These are phyloP conservation scores for Mystacornis crossleyi DNA, from an alignment of 2,113 vertebrate genomes.

Conservation along the genomic window DNA sequence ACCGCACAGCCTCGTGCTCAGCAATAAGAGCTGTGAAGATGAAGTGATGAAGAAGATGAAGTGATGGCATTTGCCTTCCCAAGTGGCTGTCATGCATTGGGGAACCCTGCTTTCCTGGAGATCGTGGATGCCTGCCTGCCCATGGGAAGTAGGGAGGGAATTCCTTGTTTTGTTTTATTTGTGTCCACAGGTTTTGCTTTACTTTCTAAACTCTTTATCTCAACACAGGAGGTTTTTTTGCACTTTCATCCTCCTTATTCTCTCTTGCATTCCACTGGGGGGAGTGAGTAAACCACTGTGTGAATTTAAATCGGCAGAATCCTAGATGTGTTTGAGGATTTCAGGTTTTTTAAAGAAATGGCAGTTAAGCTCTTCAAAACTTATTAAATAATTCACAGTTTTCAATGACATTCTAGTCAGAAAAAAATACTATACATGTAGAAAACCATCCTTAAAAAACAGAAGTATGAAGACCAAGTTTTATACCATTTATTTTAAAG, in stretches of 20 bases:
- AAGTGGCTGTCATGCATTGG: accelerated
- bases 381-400: slow-evolving; percentile 38
- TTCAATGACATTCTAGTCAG: not conserved
- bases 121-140: not conserved
- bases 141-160: not conserved
- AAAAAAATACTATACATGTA: not conserved
- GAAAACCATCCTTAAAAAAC: not conserved
- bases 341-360: not conserved
- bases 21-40: not conserved
- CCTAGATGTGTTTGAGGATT: not conserved
- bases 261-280: not conserved
- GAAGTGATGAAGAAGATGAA: not conserved
- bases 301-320: not conserved
- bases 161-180: not conserved
- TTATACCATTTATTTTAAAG: not conserved
- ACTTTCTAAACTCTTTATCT: not conserved
- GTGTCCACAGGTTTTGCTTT: not conserved
- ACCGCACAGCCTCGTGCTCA: accelerated
- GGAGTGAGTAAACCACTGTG: not conserved
- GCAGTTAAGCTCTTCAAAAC: not conserved
- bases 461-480: not conserved
- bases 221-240: not conserved
- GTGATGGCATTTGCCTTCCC: not conserved
- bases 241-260: not conserved
- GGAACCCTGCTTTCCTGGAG: not conserved